Conservation (phyloP, 2,113 vertebrate genomes). For the Pygoscelis antarcticus region DNA sequence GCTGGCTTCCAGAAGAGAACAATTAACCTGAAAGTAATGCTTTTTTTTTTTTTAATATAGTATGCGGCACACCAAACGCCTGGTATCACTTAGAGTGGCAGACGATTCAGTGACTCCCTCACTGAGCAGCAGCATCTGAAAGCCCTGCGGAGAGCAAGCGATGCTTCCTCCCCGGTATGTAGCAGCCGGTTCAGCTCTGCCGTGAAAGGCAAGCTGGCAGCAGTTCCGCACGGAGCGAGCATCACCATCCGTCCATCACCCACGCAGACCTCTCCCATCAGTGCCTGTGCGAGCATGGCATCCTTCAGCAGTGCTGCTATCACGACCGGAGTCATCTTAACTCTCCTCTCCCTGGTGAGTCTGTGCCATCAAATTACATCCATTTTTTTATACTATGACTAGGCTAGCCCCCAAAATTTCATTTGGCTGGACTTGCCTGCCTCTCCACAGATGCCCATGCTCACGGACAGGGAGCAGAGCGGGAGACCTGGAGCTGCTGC, state of each 20-base stretch:
- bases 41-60: not conserved
- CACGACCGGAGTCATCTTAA: fast-evolving
- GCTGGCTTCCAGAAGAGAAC: not conserved
- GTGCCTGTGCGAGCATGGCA: fast-evolving
- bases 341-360: not conserved
- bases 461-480: not conserved
- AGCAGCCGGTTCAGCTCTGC: not conserved
- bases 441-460: fast-evolving
- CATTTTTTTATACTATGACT: not conserved
- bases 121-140: not conserved
- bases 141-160: not conserved
- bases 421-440: not conserved
- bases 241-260: not conserved
- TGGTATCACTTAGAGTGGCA: not conserved
- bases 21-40: not conserved
- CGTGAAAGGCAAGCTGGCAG: not conserved
- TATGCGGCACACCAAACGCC: not conserved
- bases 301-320: not conserved
- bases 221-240: fast-evolving
- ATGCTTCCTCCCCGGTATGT: not conserved
- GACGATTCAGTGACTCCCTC: not conserved
- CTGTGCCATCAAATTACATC: not conserved
- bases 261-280: not conserved
- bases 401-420: not conserved
- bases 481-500: not conserved